Evolutionary conservation across 2,888 invertebrate genomes (phyloP).

Genomic region (Theodoxus fluviatilis): DNA sequence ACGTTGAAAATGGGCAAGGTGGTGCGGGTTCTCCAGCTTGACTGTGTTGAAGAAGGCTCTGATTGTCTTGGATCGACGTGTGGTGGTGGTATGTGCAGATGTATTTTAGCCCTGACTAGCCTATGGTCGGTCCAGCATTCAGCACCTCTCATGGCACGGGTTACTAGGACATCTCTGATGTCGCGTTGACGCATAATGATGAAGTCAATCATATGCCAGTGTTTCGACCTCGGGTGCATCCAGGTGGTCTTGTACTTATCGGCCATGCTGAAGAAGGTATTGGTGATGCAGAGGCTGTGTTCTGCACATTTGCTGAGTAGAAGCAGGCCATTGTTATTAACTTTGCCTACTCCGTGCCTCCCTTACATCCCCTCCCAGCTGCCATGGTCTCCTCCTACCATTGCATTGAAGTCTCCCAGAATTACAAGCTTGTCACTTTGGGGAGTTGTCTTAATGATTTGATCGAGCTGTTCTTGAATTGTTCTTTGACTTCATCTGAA

Average conservation of each 20-base stretch:
- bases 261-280: background rate
- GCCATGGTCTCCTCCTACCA: background rate
- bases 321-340: conserved; percentile 21
- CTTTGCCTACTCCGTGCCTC: conserved; percentile 14
- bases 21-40: too few relatives aligned
- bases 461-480: background rate
- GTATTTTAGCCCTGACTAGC: background rate
- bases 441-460: background rate
- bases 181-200: conserved; percentile 16
- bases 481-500: background rate
- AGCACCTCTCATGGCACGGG: conserved; percentile 1
- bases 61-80: too few relatives aligned
- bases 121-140: conserved; percentile 9
- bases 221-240: conserved; percentile 25
- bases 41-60: too few relatives aligned
- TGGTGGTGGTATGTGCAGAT: too few relatives aligned
- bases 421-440: too few relatives aligned
- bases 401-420: background rate
- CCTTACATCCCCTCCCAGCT: conserved; percentile 10
- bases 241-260: conserved; percentile 21
- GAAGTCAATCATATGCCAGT: conserved; percentile 26
- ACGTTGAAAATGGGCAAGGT: too few relatives aligned
- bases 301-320: conserved; percentile 19
- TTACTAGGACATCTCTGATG: background rate
- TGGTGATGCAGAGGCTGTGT: too few relatives aligned